Base-by-base conservation (phyloP, 2,797 vertebrate species). In the Huso huso region DNA sequence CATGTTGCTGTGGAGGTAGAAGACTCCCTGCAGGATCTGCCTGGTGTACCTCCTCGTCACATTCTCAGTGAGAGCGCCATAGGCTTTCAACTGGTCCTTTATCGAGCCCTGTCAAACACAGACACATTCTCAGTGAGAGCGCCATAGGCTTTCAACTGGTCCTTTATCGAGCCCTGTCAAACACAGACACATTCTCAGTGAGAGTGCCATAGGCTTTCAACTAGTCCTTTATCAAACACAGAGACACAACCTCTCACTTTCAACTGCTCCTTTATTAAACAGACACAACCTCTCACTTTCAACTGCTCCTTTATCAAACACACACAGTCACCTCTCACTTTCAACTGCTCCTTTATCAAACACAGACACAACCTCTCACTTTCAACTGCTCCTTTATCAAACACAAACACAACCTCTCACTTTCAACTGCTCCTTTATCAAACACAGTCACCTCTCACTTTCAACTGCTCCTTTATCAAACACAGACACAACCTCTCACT, bases 1-100 rank as follows among this genome's bases (percentile, higher is more conserved):
- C 94, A 96, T 96, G 83, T 95, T 96, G 88, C 91, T 91, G 83
- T 96, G 94, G 62, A 96, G 84, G 85, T 95, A 96, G 76, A 90
- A 91, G 58, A 96, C 93, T 48, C 94, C 94, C 77, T 95, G 92
- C 71, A 96, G 89, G 78, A 96, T 96, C 81, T 96, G 94, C 68
- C 92, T 78, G 69, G 89, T 94, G 84, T 96, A 96, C 72, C 92
- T 89, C 72, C 91, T 84, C 0, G 94, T 96, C 77, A 96, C 94
- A 1, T 95, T 96, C 83, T 96, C 94, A 0, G 94, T 96, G 75
- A 96, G 86, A 11, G 94, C 93, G 10, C 94, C 94, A 0, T 96
- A 96, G 12, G 94, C 88, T 78, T 95, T 94, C 0, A 96, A 80
- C 78, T 96, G 94, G 84, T 89, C 88, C 73, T 89, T 90, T 79